Evolutionary conservation across 2,113 vertebrate genomes (phyloP).

Genomic region (Melospiza georgiana): DNA sequence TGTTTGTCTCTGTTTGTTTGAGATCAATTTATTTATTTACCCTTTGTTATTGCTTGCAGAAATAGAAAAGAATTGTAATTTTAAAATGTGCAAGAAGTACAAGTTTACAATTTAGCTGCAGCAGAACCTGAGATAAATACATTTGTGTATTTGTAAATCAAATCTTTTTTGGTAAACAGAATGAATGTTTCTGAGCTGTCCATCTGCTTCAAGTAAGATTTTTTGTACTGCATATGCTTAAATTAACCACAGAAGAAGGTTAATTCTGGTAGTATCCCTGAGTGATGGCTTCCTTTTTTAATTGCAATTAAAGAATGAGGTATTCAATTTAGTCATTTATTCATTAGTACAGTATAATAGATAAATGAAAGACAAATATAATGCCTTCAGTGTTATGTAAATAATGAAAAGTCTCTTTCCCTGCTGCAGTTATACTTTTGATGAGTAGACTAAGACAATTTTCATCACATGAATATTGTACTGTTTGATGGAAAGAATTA

Average conservation of each 20-base stretch:
- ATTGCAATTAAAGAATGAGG: neutral
- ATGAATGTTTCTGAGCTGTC: neutral
- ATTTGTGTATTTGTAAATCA: neutral
- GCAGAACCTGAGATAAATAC: neutral
- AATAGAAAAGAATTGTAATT: neutral
- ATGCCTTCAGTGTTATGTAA: neutral
- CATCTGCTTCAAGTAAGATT: neutral
- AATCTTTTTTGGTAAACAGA: neutral
- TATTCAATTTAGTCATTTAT: neutral
- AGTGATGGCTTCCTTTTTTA: neutral
- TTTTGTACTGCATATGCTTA: neutral
- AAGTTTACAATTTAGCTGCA: neutral
- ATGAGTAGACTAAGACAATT: neutral
- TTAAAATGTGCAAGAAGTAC: neutral
- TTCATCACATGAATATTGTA: neutral
- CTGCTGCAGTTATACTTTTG: neutral
- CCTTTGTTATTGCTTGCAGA: neutral
- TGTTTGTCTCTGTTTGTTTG: neutral
- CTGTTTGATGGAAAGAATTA: neutral
- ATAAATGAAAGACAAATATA: conserved; percentile 5
- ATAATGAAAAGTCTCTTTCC: conserved; percentile 1
- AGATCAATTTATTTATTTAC: neutral
- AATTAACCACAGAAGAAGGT: neutral
- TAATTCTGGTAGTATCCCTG: neutral
- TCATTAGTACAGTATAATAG: conserved; percentile 12